phyloP scores from a whole-genome alignment of 2,113 vertebrate genomes.

The Mystacornis crossleyi region DNA sequence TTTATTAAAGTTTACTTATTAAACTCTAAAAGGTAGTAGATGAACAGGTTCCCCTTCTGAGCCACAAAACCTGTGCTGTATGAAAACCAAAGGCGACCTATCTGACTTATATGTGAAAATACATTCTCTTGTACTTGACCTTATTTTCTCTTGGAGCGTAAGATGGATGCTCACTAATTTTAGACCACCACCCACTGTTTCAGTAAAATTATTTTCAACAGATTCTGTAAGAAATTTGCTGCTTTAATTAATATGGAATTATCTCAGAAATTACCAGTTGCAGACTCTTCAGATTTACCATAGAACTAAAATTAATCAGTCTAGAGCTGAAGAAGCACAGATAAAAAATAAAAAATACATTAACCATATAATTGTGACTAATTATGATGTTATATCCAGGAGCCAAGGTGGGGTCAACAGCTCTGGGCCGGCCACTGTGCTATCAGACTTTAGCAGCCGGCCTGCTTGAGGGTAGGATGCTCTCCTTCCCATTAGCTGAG shows the following conservation, averaged over 20 bases:
- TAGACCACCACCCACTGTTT: neutral
- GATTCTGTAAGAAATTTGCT: neutral
- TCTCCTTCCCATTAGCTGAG: neutral
- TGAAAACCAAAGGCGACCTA: neutral
- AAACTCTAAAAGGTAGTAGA: neutral
- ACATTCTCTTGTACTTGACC: neutral
- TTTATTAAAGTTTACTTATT: neutral
- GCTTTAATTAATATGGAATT: conserved; percentile 31
- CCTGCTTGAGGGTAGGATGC: neutral
- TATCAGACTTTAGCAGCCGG: neutral
- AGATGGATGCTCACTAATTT: conserved; percentile 18
- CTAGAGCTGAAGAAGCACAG: neutral
- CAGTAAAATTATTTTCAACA: conserved; percentile 16
- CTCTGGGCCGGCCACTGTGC: rapidly evolving
- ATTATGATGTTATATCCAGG: neutral
- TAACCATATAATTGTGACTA: neutral
- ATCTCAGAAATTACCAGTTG: neutral
- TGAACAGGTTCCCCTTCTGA: neutral
- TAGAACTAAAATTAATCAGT: neutral
- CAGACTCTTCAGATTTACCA: neutral
- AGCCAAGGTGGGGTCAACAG: neutral
- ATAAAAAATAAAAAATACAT: neutral
- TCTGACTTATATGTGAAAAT: neutral
- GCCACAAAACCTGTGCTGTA: neutral
- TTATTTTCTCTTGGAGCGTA: neutral